Evolutionary conservation across 2,888 invertebrate genomes (phyloP), one percentile per base, ranked within the genome.

Genomic region (Drosophila tanythrix): DNA sequence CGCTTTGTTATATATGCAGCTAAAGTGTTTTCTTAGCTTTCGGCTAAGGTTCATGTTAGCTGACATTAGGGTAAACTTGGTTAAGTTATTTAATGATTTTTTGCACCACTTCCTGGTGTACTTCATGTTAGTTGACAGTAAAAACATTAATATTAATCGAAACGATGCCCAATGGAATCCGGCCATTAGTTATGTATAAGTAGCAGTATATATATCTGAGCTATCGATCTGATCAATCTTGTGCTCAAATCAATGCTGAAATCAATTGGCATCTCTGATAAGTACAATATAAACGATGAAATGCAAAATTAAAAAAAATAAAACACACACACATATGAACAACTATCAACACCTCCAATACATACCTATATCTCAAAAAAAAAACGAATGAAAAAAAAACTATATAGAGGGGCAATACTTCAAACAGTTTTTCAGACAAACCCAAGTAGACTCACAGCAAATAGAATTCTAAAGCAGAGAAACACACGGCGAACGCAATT

Each of bases 321-420:
- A 27, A 46, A 21, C 4, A 2, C 31, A 31, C 33, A 21, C 3
- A n/a, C n/a, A 67, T 60, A 21, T 33, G 36, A 48, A 68, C 35
- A 68, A 13, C 29, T 60, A 51, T 36, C 50, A 13, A 58, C 65
- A 59, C 66, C 33, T 29, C 13, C 48, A 36, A 66, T 25, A 50
- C 35, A 52, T 62, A 56, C 31, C 64, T 36, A 38, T 51, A 48
- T 25, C 13, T 8, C 40, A 5, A 27, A 11, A 29, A 15, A 33
- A n/a, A 21, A 21, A 33, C 15, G 27, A 15, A 10, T 0, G 4
- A 27, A 48, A 18, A 59, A 55, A 27, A 11, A 51, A 51, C 46
- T 50, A 67, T 51, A 68, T 67, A 73, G 62, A 73, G 77, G 76
- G 72, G 73, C 73, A 64, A 68, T 76, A 76, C 61, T 69, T 31